A percentile compares a stretch with the other conserved stretches of the same genome.
These are phyloP conservation scores for Pelagia noctiluca DNA, from an alignment of 30 jellyfish, hydroid and myxozoan species.

Conservation along the genomic window DNA sequence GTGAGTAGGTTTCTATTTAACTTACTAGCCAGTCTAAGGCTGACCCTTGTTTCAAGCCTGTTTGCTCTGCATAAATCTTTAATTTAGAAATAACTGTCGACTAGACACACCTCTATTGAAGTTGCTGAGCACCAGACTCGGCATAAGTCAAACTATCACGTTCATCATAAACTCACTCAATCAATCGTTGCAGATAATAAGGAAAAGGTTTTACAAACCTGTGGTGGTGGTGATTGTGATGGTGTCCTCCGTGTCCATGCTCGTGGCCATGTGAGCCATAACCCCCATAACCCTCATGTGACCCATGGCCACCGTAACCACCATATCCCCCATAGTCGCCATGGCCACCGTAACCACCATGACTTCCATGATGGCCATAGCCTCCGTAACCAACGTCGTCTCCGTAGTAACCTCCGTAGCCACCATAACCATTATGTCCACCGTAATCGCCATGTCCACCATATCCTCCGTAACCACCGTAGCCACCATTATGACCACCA, in stretches of 20 bases:
- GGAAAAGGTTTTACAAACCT: background rate
- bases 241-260: constrained; percentile 48
- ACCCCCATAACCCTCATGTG: constrained; percentile 25
- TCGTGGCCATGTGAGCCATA: constrained; percentile 42
- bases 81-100: too few species aligned
- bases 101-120: too few species aligned
- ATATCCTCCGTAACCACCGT: constrained; percentile 70
- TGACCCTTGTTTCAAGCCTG: too few species aligned
- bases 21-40: too few species aligned
- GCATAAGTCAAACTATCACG: too few species aligned
- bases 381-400: constrained; percentile 58
- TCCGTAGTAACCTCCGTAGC: constrained; percentile 31
- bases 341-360: constrained; percentile 35
- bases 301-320: constrained; percentile 41
- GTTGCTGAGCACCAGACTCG: too few species aligned
- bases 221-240: background rate
- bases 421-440: constrained; percentile 23
- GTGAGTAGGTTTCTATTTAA: too few species aligned
- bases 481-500: constrained; percentile 46
- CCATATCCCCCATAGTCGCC: constrained; percentile 43
- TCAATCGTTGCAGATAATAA: too few species aligned
- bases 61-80: too few species aligned
- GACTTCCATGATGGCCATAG: constrained; percentile 33
- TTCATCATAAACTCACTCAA: too few species aligned
- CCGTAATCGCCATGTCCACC: constrained; percentile 68